Base-by-base conservation (phyloP, 2,888 invertebrate species). In the Dascillus cervinus region DNA sequence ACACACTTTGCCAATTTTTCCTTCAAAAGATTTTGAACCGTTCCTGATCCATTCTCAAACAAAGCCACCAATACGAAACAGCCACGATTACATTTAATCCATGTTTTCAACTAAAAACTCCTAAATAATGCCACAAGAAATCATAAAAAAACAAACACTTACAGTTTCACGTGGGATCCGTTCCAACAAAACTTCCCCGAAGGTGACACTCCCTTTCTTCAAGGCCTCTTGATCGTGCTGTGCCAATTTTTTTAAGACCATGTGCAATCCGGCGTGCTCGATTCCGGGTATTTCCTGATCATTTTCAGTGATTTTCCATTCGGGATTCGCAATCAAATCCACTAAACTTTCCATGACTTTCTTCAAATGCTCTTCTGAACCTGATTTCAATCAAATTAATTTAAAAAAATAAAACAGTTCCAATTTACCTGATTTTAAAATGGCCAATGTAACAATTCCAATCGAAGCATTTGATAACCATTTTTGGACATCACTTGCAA, bases 261-360 rank as follows among this genome's bases (percentile, higher is more conserved):
- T 76, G 61, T 87, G 85, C 35, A 85, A 66, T 5, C 83, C 87
- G 0, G 82, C 67, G 52, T 85, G 77, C 62, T 88, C 87, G 8
- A 87, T 70, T 1, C 79, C 79, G 5, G 64, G 46, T 4, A 66
- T 46, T 11, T 70, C 64, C 25, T 64, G 62, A 5, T 64, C 66
- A 11, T 71, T 67, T 1, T 42, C 52, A 21, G 59, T 63, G 3
- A 81, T 62, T n/a, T 55, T 68, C 73, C 79, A 79, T 19, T 76
- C 68, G 1, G 55, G 35, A 32, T 69, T 55, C 2, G 61, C 58
- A 17, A 77, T 56, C 5, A 70, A 60, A 15, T 60, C 49, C 2
- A 65, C 64, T 9, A 77, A 50, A 1, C 65, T 64, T 22, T 64
- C 50, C 6, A 70, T 69, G 3, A 70, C 70, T 24, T 59, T 54